phyloP scores from a whole-genome alignment of 2,888 invertebrate species.

The Troilus luridus region DNA sequence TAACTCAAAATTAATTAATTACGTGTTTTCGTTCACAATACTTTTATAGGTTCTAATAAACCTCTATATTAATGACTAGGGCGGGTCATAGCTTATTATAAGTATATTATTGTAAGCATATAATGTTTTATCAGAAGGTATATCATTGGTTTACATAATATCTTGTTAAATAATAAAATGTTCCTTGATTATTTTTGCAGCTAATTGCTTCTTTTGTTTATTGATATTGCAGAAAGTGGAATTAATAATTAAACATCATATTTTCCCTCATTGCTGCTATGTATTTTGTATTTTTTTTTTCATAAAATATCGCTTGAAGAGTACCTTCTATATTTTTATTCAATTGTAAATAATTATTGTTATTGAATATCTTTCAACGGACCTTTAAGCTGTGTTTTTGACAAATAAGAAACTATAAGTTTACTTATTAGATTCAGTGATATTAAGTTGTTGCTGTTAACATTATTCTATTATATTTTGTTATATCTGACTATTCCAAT shows the following conservation, averaged over 20 bases:
- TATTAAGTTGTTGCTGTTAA: background rate
- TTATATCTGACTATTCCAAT: too few species aligned
- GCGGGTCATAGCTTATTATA: background rate
- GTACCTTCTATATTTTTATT: background rate
- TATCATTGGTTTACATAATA: background rate
- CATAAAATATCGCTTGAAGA: background rate
- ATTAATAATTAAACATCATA: background rate
- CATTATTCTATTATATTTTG: background rate
- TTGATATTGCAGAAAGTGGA: background rate
- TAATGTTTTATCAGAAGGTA: too few species aligned
- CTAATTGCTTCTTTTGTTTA: background rate
- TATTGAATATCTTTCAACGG: background rate
- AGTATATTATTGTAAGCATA: background rate
- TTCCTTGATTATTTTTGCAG: background rate
- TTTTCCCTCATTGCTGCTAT: background rate
- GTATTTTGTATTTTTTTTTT: background rate
- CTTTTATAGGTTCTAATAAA: background rate
- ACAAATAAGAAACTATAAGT: slow-evolving; percentile 11
- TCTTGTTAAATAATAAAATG: background rate
- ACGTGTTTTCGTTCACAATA: background rate
- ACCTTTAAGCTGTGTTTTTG: background rate
- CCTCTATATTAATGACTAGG: background rate
- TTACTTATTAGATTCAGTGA: background rate
- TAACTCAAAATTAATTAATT: background rate
- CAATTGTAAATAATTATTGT: background rate